Evolutionary conservation across 2,888 invertebrate genomes (phyloP).

Genomic region (Drosophila acutilabella): DNA sequence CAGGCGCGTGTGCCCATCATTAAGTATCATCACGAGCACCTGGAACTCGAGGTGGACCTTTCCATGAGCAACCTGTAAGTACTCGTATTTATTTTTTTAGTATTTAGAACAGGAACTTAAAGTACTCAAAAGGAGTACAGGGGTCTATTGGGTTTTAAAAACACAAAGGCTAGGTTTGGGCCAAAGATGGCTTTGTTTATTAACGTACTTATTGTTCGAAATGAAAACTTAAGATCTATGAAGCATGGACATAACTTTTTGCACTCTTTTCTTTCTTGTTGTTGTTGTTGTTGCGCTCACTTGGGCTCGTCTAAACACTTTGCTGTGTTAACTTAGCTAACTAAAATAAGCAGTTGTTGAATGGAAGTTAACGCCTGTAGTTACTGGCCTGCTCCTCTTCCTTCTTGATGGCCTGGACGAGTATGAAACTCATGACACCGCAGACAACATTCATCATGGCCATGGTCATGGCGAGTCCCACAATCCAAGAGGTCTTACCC

Average conservation of each 20-base stretch:
- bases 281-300: slow-evolving; percentile 10
- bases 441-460: slow-evolving; percentile 92
- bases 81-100: neutral
- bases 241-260: slow-evolving; percentile 83
- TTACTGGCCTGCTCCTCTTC: slow-evolving; percentile 87
- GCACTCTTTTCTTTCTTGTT: slow-evolving; percentile 21
- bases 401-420: slow-evolving; percentile 91
- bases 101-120: too few relatives aligned
- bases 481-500: slow-evolving; percentile 92
- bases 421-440: slow-evolving; percentile 89
- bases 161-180: slow-evolving; percentile 5
- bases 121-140: too few relatives aligned
- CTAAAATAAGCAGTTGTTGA: slow-evolving; percentile 16
- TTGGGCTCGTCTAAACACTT: slow-evolving; percentile 19
- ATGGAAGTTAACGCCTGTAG: slow-evolving; percentile 57
- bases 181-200: slow-evolving; percentile 44
- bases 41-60: slow-evolving; percentile 93
- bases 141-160: too few relatives aligned
- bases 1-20: slow-evolving; percentile 96
- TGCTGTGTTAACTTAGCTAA: slow-evolving; percentile 46
- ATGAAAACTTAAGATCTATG: slow-evolving; percentile 61
- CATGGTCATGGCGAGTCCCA: slow-evolving; percentile 91
- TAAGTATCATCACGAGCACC: slow-evolving; percentile 91
- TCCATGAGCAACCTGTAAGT: slow-evolving; percentile 93
- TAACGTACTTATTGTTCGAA: slow-evolving; percentile 66